These are phyloP conservation scores for Rhabdomys pumilio DNA, from an alignment of 2,797 vertebrate genomes.

Conservation along the genomic window DNA sequence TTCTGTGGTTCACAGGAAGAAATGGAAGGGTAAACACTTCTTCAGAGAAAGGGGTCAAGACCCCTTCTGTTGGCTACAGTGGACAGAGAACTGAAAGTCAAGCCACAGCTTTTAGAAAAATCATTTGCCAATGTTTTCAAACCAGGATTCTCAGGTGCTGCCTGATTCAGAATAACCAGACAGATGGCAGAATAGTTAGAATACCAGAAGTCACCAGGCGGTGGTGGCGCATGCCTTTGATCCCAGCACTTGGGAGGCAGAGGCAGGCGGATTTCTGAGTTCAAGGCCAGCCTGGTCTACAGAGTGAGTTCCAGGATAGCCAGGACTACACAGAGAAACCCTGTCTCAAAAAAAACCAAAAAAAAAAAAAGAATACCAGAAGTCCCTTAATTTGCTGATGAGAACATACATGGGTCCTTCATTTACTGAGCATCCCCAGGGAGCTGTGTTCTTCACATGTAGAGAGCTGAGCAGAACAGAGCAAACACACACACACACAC, in stretches of 20 bases:
- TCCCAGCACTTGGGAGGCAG: too few relatives aligned
- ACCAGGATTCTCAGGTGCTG: not conserved
- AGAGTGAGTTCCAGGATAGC: too few relatives aligned
- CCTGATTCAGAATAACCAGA: not conserved
- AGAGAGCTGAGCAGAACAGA: not conserved
- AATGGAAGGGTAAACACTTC: not conserved
- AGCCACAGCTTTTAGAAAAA: not conserved
- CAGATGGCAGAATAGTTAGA: not conserved
- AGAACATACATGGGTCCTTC: not conserved
- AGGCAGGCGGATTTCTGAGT: too few relatives aligned
- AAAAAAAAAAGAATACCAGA: not conserved
- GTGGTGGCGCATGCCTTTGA: too few relatives aligned
- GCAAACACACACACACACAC: not conserved
- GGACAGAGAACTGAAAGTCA: not conserved
- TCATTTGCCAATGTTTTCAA: not conserved
- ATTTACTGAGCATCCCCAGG: not conserved
- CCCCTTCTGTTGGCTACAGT: not conserved
- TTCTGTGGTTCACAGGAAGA: slow-evolving; percentile 30
- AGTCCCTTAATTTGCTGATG: not conserved
- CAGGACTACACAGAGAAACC: too few relatives aligned
- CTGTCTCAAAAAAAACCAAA: too few relatives aligned
- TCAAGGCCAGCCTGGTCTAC: too few relatives aligned
- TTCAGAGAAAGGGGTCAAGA: not conserved
- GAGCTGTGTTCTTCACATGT: not conserved
- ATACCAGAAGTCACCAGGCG: not conserved